Evolutionary conservation across 1,140 invertebrate species (phyloP), one percentile per base, ranked within the genome.

Genomic region (Ylistrum balloti): DNA sequence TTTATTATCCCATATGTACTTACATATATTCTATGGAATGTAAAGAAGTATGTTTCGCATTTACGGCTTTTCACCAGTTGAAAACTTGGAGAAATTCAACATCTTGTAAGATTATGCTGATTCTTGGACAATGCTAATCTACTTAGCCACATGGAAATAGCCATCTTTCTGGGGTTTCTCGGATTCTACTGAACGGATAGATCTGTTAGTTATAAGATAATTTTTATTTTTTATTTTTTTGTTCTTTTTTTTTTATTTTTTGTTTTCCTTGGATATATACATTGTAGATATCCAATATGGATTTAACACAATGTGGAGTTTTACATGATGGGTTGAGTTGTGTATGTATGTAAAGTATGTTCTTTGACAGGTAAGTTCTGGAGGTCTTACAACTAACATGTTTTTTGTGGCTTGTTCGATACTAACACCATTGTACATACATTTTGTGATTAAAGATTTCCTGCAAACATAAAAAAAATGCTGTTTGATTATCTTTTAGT

Each of bases 31-130:
- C 97, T 98, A 98, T 98, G 98, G 98, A 98, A 98, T 98, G 98
- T 98, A 98, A 98, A 98, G 98, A 98, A 98, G 98, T 98, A 98
- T 98, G 98, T 98, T 98, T 98, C 97, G 56, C 56, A 74, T 74
- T 74, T 74, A 74, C 56, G 56, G 56, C 22, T 74, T 74, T 74
- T 74, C 56, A 74, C 3, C 56, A 5, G 3, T 74, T 74, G 56
- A 74, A 74, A 22, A 74, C n/a, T 74, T 74, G 56, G 56, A 74
- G 56, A 74, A 38, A 74, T 74, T 74, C 41, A 74, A n/a, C n/a
- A 17, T n/a, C 56, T 45, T 9, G 56, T 74, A 74, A 28, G 28
- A 74, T n/a, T 5, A 9, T 74, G 56, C n/a, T 28, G 56, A 74
- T 74, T 74, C 22, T n/a, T 74, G 56, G 56, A 74, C 41, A 45